Evolutionary conservation across 2,113 vertebrate genomes (phyloP).

Genomic region (Phaethornis superciliosus): DNA sequence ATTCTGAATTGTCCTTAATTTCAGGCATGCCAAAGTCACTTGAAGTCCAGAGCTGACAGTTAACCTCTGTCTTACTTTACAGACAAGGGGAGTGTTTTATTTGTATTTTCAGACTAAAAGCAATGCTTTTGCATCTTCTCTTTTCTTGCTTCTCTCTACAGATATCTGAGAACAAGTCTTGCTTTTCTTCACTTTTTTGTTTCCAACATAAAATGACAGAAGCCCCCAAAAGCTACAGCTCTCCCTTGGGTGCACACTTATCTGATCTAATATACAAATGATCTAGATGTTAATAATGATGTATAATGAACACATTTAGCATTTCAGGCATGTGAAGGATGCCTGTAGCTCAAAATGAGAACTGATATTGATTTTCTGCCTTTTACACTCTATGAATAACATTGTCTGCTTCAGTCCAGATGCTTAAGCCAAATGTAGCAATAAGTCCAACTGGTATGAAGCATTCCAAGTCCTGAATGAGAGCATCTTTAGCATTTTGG

Average conservation of each 20-base stretch:
- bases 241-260: slow-evolving; percentile 61
- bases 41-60: not conserved
- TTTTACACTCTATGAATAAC: not conserved
- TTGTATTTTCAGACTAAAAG: slow-evolving; percentile 13
- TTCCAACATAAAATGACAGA: not conserved
- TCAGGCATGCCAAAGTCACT: not conserved
- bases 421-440: not conserved
- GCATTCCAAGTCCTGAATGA: not conserved
- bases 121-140: not conserved
- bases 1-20: not conserved
- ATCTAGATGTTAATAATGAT: slow-evolving; percentile 69
- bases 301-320: slow-evolving; percentile 54
- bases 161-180: not conserved
- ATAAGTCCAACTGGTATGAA: not conserved
- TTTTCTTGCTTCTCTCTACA: slow-evolving; percentile 2
- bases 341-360: slow-evolving; percentile 42
- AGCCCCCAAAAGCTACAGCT: slow-evolving; percentile 45
- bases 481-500: not conserved
- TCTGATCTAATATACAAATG: slow-evolving; percentile 64
- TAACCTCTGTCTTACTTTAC: not conserved
- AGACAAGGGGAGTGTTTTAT: not conserved
- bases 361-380: slow-evolving; percentile 48
- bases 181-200: not conserved
- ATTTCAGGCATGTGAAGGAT: slow-evolving; percentile 63
- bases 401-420: not conserved